Base-by-base conservation (phyloP, 1,140 invertebrate genomes). In the Bombus superbus region DNA sequence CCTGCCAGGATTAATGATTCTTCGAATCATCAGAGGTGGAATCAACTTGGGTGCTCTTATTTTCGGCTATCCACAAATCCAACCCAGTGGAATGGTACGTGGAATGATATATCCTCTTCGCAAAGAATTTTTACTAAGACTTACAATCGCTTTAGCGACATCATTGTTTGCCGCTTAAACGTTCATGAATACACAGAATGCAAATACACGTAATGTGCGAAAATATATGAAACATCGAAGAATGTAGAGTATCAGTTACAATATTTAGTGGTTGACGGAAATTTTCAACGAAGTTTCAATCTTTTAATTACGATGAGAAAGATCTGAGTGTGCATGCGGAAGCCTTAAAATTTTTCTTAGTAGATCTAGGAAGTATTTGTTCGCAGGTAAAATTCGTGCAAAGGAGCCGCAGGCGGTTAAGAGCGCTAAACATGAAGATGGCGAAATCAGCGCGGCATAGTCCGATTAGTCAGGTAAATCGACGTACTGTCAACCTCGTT, bases 81-180 rank as follows among this genome's bases (percentile, higher is more conserved):
- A 95, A 71, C 95, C 96, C 25, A 94, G 93, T 59, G 94, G 94
- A 89, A 94, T 96, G 91, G 96, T 96, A 92, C 0, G 53, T 38
- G 32, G 32, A 42, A 18, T 2, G 22, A 18, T 18, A n/a, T n/a
- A 15, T 38, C 22, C 15, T 5, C 2, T 40, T 4, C 2, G 18
- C 0, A 6, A 64, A 64, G 28, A 64, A n/a, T 32, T 15, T 8
- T 64, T 32, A 32, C 0, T 32, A 6, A 32, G 32, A 66, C 28
- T 18, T 8, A 1, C 15, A 32, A 66, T 32, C 8, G 62, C n/a
- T 32, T 15, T 2, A 5, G 28, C 59, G 10, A n/a, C 25, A 3
- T 28, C 11, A n/a, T 11, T 0, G 28, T 11, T n/a, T n/a, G 47
- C 6, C 47, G 18, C 18, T 53, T 53, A 8, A 53, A 53, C 18